Percentiles rank a stretch among this genome's conserved stretches.
Evolutionary conservation across 2,113 vertebrate genomes (phyloP).

Genomic region (Trichechus manatus): DNA sequence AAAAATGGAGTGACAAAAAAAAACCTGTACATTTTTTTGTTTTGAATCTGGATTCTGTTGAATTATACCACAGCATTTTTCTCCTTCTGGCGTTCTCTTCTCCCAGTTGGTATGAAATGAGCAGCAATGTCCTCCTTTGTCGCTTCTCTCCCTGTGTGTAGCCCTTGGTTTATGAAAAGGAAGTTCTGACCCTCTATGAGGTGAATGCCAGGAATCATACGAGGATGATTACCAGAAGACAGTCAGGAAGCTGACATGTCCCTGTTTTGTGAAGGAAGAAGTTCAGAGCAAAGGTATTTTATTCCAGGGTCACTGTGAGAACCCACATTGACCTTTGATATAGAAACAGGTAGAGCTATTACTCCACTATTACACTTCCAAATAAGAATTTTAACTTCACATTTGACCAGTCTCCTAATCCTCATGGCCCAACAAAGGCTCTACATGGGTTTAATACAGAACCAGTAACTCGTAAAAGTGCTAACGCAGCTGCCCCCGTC

Average conservation of each 20-base stretch:
- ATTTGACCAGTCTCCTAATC: neutral
- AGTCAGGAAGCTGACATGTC: slow-evolving; percentile 53
- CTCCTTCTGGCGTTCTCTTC: slow-evolving; percentile 29
- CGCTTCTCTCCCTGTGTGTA: neutral
- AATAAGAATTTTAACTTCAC: neutral
- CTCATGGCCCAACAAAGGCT: neutral
- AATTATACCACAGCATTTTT: neutral
- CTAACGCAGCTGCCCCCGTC: neutral
- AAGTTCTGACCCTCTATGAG: slow-evolving; percentile 48
- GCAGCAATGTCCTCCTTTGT: slow-evolving; percentile 30
- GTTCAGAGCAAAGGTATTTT: neutral
- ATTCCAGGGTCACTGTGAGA: neutral
- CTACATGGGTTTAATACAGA: neutral
- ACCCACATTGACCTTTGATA: neutral
- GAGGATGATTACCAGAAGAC: slow-evolving; percentile 56
- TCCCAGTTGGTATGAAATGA: neutral
- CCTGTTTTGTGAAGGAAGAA: neutral
- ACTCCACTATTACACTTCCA: neutral
- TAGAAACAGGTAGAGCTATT: neutral
- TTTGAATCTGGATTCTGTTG: neutral
- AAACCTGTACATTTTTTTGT: neutral
- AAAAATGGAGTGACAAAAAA: neutral
- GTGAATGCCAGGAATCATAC: slow-evolving; percentile 49
- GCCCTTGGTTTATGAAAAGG: slow-evolving; percentile 10
- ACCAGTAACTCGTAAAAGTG: neutral